Evolutionary conservation across 2,113 vertebrate species (phyloP), one percentile per base, ranked within the genome.

Genomic region (Archocentrus centrarchus): DNA sequence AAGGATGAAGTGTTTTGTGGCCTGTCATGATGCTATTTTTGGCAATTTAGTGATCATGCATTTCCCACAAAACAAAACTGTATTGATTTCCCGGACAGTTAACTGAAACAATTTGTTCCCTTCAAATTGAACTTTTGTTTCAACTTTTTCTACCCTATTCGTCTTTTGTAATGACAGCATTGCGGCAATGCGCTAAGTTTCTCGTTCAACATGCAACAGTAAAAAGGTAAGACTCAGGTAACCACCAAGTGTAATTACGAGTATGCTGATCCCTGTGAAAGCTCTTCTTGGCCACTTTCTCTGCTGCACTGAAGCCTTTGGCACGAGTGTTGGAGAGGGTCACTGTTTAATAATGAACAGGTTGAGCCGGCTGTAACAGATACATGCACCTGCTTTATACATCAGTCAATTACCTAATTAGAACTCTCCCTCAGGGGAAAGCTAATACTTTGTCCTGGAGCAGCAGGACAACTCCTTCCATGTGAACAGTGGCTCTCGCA

Each of bases 381-480:
- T 96, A 96, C 95, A 93, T 91, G 93, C 96, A 96, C 95, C 96
- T 96, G 95, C 95, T 95, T 94, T 94, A 94, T 93, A 93, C 93
- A 90, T 95, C 95, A 94, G 94, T 96, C 96, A 96, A 96, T 96
- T 95, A 96, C 95, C 95, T 96, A 96, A 96, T 96, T 96, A 96
- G 93, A 95, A 91, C 80, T 84, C 87, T 95, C 96, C 95, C 95
- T 92, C 92, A 90, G 95, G 95, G 92, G 95, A 93, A 96, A 96
- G 94, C 86, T 91, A 95, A 96, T 96, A 95, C 94, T 87, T 91
- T 75, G 84, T 88, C 84, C 90, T 86, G 86, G 83, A 89, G 87
- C 79, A 75, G 77, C 79, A 90, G 91, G 90, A 87, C 94, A 89
- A 89, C 87, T 88, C 89, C 75, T 92, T 94, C 90, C 90, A 92